Base-by-base conservation (phyloP, 1,140 invertebrate species). In the Prorops nasuta region DNA sequence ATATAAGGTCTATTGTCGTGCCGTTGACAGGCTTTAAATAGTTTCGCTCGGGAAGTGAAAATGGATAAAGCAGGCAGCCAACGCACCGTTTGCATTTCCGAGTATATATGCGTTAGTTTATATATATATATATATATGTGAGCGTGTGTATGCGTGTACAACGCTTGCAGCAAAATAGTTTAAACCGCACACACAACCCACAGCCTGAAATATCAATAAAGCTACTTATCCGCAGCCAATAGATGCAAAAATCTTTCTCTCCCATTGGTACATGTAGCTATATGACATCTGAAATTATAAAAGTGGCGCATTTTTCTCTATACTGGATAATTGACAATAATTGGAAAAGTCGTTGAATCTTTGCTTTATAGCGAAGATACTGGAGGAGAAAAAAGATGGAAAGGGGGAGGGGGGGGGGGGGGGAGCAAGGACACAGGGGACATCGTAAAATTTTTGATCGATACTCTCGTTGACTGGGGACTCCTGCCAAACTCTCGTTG, bases 401-500 rank as follows among this genome's bases (percentile, higher is more conserved):
- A 31, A 19, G 17, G 28, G 18, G 14, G 10, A 18, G 37, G 22
- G 20, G 15, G 38, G 24, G 14, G n/a, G 16, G 22, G 34, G 14
- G 17, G n/a, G n/a, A n/a, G n/a, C n/a, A n/a, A 28, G n/a, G 15
- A 38, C 8, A 32, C 10, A n/a, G 14, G 15, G 19, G 17, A 19
- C 1, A n/a, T 17, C 10, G 24, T 28, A 28, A 37, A 38, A 54
- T 51, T 51, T n/a, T 51, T 54, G 28, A 54, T 51, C 14, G 48
- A 51, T 54, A 18, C 21, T 3, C 10, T 40, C 17, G 17, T 37
- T 32, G 41, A 34, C 16, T 44, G 15, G 3, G 9, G 21, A 18
- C 17, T 21, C 31, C 32, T 37, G 21, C 24, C 34, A 31, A 43
- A 49, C 35, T 28, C 12, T 4, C 24, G 4, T 28, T 28, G 24